Conservation (phyloP, 2,113 vertebrate species). For the Chunga burmeisteri region DNA sequence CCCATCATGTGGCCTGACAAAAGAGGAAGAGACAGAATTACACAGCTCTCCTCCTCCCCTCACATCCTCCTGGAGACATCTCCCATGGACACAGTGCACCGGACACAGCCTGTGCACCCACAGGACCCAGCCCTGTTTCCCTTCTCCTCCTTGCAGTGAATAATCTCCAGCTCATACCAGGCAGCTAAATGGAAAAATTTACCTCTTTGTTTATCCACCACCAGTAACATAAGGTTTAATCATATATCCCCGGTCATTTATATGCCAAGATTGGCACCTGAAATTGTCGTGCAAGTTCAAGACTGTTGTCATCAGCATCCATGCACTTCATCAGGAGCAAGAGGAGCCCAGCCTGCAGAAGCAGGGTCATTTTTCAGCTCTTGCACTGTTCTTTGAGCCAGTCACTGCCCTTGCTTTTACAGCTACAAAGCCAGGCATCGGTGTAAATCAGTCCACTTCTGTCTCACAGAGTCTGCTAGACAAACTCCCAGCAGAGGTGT, state of each 20-base stretch:
- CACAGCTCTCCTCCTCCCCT: background rate
- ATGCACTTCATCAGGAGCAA: background rate
- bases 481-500: slow-evolving; percentile 58
- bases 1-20: background rate
- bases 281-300: background rate
- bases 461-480: slow-evolving; percentile 31
- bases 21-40: background rate
- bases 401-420: background rate
- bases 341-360: background rate
- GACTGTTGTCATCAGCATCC: background rate
- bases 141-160: background rate
- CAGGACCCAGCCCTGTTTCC: background rate
- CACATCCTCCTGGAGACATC: background rate
- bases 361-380: background rate
- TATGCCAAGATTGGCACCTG: background rate
- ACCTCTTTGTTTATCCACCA: background rate
- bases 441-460: slow-evolving; percentile 28
- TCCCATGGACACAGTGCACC: background rate
- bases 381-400: background rate
- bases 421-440: background rate
- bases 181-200: slow-evolving; percentile 31
- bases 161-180: background rate
- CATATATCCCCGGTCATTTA: background rate
- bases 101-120: background rate
- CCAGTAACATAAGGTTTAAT: background rate